Percentiles rank a stretch among this genome's conserved stretches.
Evolutionary conservation across 2,797 vertebrate genomes (phyloP).

Genomic region (Scomberomorus guttatus): DNA sequence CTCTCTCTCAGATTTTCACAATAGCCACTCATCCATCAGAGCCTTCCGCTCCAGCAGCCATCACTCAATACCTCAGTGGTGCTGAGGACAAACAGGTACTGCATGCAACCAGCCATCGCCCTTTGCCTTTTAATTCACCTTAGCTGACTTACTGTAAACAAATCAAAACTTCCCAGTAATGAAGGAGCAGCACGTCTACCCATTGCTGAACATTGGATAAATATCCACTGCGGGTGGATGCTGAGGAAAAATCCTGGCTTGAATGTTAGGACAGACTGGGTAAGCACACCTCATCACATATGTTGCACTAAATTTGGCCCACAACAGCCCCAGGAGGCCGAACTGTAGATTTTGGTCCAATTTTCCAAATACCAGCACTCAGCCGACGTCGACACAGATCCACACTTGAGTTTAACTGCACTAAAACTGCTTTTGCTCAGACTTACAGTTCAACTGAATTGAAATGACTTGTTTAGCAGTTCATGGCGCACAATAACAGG

Average conservation of each 20-base stretch:
- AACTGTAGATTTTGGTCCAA: slow-evolving; percentile 56
- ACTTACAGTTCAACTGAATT: slow-evolving; percentile 26
- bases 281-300: slow-evolving; percentile 74
- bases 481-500: slow-evolving; percentile 24
- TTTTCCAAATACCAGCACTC: slow-evolving; percentile 52
- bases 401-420: slow-evolving; percentile 24
- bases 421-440: slow-evolving; percentile 32
- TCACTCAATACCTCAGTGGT: slow-evolving; percentile 77
- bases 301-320: slow-evolving; percentile 73
- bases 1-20: slow-evolving; percentile 55
- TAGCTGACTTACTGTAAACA: slow-evolving; percentile 31
- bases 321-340: slow-evolving; percentile 52
- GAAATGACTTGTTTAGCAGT: slow-evolving; percentile 40
- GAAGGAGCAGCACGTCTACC: slow-evolving; percentile 3
- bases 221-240: slow-evolving; percentile 52
- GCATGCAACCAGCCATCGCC: slow-evolving; percentile 59
- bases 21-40: slow-evolving; percentile 71
- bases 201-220: slow-evolving; percentile 39
- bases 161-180: slow-evolving; percentile 7
- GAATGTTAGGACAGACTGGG: slow-evolving; percentile 64
- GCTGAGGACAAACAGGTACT: slow-evolving; percentile 62
- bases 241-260: slow-evolving; percentile 64
- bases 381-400: slow-evolving; percentile 34
- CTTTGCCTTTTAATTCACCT: slow-evolving; percentile 66
- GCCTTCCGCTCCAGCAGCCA: slow-evolving; percentile 72